Percentiles rank a stretch among this genome's conserved stretches.
These are phyloP conservation scores for Protaetia brevitarsis DNA, from an alignment of 1,140 invertebrate species.

Conservation along the genomic window DNA sequence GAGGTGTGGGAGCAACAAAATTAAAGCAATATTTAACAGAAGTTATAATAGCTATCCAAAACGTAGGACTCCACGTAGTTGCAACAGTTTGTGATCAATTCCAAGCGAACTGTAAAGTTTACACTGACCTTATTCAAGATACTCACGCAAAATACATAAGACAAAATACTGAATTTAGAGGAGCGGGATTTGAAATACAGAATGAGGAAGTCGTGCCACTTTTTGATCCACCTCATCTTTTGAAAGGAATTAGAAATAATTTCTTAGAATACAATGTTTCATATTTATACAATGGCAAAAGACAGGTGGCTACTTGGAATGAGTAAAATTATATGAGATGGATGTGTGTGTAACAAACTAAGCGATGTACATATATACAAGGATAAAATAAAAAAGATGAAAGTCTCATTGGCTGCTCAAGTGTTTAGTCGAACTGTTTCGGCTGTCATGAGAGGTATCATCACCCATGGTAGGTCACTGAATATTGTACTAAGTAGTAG, in stretches of 20 bases:
- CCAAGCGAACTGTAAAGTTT: constrained; percentile 13
- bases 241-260: constrained; percentile 24
- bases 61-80: constrained; percentile 26
- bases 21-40: constrained; percentile 2
- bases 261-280: neutral
- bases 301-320: constrained; percentile 17
- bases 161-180: neutral
- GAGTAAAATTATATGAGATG: constrained; percentile 11
- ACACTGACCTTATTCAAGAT: neutral
- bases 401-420: constrained; percentile 27
- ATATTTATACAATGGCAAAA: neutral
- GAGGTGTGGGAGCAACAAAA: neutral
- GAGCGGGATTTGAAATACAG: constrained; percentile 5
- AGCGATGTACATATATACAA: constrained; percentile 23
- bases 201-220: constrained; percentile 21
- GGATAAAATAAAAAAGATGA: constrained; percentile 30
- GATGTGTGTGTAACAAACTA: constrained; percentile 25
- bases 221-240: constrained; percentile 21
- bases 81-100: constrained; percentile 33
- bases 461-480: constrained; percentile 5
- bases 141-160: neutral
- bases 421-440: constrained; percentile 22
- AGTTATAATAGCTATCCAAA: constrained; percentile 21
- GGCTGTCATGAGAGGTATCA: constrained; percentile 8
- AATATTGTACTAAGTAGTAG: neutral